Evolutionary conservation across 1,140 invertebrate genomes (phyloP), one percentile per base, ranked within the genome.

Genomic region (Drosophila quadrilineata): DNA sequence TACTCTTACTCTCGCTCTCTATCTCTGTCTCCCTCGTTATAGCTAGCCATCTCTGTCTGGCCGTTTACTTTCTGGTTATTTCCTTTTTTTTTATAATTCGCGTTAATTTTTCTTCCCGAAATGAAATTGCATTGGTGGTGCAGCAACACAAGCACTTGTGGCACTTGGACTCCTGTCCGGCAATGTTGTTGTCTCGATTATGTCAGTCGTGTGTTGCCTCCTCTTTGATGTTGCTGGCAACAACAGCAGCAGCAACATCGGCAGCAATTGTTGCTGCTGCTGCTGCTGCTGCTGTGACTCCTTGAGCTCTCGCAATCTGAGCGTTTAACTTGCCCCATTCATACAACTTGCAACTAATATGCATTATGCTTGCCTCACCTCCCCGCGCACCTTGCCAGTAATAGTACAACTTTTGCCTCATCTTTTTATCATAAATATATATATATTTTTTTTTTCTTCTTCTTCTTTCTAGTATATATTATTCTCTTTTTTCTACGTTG

Each of bases 11-110:
- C 28, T 22, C 6, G 2, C 17, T 14, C 38, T 6, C 28, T 16
- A 8, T 19, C 21, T 3, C 24, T 38, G 3, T 26, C 8, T 16
- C 16, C 0, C 33, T 24, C 19, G 3, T 26, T 43, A 19, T 22
- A 9, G 10, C 35, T 26, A 12, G 9, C 48, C 21, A 6, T 29
- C 35, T 56, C 22, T 19, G 49, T 35, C 17, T 33, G 33, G 54
- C 38, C 10, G 16, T 22, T 60, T 62, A 58, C 76, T 71, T 76
- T 40, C 75, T 74, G 77, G 56, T 72, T 82, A 72, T 82, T n/a
- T n/a, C n/a, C n/a, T n/a, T n/a, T n/a, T n/a, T 82, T 82, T 76
- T 82, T 84, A 82, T 84, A 82, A 82, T 82, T 82, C 76, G 82
- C 77, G 76, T 82, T 82, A 82, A 82, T 82, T 82, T 82, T 82